phyloP scores from a whole-genome alignment of 1,140 invertebrate species.

The Microplitis demolitor region DNA sequence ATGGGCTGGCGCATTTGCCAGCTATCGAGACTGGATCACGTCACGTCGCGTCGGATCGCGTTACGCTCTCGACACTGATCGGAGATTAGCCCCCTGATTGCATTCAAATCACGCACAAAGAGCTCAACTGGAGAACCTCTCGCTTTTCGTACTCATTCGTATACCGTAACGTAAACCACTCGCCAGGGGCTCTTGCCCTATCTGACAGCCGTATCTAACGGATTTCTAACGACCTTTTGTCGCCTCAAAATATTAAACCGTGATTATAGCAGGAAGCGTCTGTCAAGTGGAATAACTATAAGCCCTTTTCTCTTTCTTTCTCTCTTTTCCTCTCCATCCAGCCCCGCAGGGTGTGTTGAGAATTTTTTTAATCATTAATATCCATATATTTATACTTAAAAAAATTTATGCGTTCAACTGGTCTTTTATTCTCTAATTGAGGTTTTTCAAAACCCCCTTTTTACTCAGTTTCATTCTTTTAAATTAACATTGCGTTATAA shows the following conservation, averaged over 20 bases:
- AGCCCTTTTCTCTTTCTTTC: neutral
- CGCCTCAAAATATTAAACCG: conserved; percentile 43
- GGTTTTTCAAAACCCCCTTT: too few species aligned
- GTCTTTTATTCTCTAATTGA: too few species aligned
- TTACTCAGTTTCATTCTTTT: too few species aligned
- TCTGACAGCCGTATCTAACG: conserved; percentile 59
- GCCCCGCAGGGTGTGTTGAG: too few species aligned
- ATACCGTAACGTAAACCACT: conserved; percentile 26
- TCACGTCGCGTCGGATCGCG: conserved; percentile 59
- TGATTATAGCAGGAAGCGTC: conserved; percentile 21
- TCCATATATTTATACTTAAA: too few species aligned
- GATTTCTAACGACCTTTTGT: conserved; percentile 61
- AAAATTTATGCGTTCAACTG: too few species aligned
- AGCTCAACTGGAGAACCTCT: conserved; percentile 45
- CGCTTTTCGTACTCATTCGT: conserved; percentile 18
- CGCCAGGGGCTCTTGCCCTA: conserved; percentile 32
- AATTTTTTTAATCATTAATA: too few species aligned
- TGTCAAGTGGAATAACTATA: conserved; percentile 1
- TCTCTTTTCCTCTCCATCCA: too few species aligned
- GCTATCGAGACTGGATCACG: conserved; percentile 55
- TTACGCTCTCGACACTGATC: conserved; percentile 61
- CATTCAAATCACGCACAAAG: conserved; percentile 61
- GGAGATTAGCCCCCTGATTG: conserved; percentile 59
- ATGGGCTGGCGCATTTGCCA: conserved; percentile 38
- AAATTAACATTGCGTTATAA: too few species aligned